Conservation (phyloP, 2,797 vertebrate genomes). For the Borostomias antarcticus region DNA sequence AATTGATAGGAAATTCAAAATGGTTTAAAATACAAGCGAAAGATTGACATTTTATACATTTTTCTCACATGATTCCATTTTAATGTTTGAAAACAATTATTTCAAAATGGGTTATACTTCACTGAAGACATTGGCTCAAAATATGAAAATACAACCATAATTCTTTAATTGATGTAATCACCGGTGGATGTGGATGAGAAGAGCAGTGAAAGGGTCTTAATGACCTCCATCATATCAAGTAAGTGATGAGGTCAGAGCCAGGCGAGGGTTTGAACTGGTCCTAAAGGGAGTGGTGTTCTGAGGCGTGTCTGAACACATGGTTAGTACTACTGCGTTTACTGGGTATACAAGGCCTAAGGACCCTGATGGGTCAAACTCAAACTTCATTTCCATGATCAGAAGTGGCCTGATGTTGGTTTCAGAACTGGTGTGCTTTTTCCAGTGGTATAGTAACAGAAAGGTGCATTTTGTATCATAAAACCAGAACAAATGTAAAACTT, state of each 20-base stretch:
- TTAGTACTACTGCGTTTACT: constrained; percentile 17
- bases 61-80: constrained; percentile 1
- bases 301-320: too few species aligned
- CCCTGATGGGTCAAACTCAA: not conserved
- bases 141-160: not conserved
- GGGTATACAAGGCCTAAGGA: not conserved
- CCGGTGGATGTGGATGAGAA: too few species aligned
- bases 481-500: not conserved
- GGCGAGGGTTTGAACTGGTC: too few species aligned
- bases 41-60: too few species aligned
- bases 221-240: too few species aligned
- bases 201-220: too few species aligned
- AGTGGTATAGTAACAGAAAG: constrained; percentile 38
- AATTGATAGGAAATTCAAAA: too few species aligned
- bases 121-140: not conserved
- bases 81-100: not conserved
- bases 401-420: constrained; percentile 9
- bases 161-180: too few species aligned
- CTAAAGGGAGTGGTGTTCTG: too few species aligned
- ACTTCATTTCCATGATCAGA: not conserved
- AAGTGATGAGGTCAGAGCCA: too few species aligned
- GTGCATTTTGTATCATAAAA: constrained; percentile 13
- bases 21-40: too few species aligned
- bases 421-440: constrained; percentile 32
- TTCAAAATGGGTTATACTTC: not conserved